A percentile compares a stretch with the other conserved stretches of the same genome.
Evolutionary conservation across 2,113 vertebrate species (phyloP).

Genomic region (Lucifuga dentata): DNA sequence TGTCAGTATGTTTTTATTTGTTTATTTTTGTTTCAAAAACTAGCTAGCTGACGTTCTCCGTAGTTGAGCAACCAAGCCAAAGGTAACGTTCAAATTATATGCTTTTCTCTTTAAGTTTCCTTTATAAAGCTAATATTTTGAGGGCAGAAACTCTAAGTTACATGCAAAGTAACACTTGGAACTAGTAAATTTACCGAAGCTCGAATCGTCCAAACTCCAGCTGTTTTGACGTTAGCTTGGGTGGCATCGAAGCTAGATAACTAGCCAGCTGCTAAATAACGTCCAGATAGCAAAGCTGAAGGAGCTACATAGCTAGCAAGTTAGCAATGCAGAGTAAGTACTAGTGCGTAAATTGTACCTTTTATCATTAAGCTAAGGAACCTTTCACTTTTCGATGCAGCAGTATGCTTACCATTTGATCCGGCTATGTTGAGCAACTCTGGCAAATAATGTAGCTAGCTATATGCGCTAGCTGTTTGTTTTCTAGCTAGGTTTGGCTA

Average conservation of each 20-base stretch:
- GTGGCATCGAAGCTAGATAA: constrained; percentile 9
- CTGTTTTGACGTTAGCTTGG: constrained; percentile 16
- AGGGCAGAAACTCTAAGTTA: too few relatives aligned
- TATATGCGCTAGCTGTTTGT: not conserved
- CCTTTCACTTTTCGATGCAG: not conserved
- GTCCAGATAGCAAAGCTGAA: too few relatives aligned
- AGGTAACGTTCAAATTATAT: too few relatives aligned
- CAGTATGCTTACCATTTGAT: constrained; percentile 63
- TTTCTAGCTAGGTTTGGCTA: constrained; percentile 5
- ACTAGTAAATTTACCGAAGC: not conserved
- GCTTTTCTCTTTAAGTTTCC: too few relatives aligned
- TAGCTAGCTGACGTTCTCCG: too few relatives aligned
- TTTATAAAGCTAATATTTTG: too few relatives aligned
- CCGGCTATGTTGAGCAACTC: constrained; percentile 20
- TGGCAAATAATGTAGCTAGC: not conserved
- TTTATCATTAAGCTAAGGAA: constrained; percentile 9
- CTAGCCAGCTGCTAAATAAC: constrained; percentile 22
- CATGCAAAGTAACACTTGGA: too few relatives aligned
- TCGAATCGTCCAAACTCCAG: not conserved
- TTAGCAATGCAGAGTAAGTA: constrained; percentile 50
- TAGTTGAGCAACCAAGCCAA: too few relatives aligned
- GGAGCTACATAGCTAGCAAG: constrained; percentile 5
- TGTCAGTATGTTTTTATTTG: too few relatives aligned
- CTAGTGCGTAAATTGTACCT: constrained; percentile 26
- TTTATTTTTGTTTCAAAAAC: too few relatives aligned